Base-by-base conservation (phyloP, 2,113 vertebrate species). In the Oceanodroma tethys region DNA sequence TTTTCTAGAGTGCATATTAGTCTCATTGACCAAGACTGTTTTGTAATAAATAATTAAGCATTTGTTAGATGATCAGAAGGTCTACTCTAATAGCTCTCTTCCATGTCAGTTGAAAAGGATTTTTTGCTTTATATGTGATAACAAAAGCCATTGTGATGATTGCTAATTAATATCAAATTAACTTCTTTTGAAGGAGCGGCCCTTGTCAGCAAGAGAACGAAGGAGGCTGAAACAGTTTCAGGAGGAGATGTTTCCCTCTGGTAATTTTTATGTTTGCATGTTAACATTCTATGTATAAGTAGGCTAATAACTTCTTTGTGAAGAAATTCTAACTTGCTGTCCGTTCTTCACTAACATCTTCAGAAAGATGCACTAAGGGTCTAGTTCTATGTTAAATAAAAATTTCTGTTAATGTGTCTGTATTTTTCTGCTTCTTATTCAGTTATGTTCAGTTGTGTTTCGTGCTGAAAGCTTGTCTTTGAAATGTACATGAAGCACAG, bases 201-300 rank as follows among this genome's bases (percentile, higher is more conserved):
- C 98, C 43, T 96, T 99, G 87, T 99, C 99, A 73, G 99, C 99
- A 34, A 98, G 99, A 98, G 99, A 99, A 94, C 98, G 99, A 56
- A 98, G 99, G 90, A 97, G 99, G 92, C 98, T 99, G 85, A 99
- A 99, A 93, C 99, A 99, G 87, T 99, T 98, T 40, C 98, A 96
- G 88, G 99, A 99, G 81, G 98, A 97, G 45, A 66, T 91, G 81
- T 85, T 92, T 88, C 97, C 98, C 47, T 96, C 98, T 98, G 99
- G 99, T 99, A 98, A 96, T 45, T 21, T 42, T 82, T 65, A 59
- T 67, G 18, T 87, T 88, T 94, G 66, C 30, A 34, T 65, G 30
- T 45, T 89, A 30, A 32, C 48, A 16, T 17, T 79, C 83, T 50
- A 13, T 40, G 16, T 38, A 2, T 48, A 55, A 62, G 6, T 55